Percentiles rank a stretch among this genome's conserved stretches.
These are phyloP conservation scores for Cyanistes caeruleus DNA, from an alignment of 2,113 vertebrate species.

Conservation along the genomic window DNA sequence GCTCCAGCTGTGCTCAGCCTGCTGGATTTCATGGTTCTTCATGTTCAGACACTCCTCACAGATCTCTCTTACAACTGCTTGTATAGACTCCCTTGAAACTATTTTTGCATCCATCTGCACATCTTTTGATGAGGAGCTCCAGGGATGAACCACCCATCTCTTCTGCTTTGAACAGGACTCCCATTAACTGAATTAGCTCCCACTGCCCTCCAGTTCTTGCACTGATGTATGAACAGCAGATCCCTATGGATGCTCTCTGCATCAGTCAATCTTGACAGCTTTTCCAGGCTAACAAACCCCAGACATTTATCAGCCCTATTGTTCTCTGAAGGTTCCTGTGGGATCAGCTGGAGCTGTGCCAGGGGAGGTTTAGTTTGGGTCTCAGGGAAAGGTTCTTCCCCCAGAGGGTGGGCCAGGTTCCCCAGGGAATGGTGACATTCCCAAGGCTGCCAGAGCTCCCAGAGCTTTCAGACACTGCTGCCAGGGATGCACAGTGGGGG, in stretches of 20 bases:
- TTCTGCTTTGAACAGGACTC: neutral
- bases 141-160: neutral
- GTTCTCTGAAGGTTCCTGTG: neutral
- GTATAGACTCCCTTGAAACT: neutral
- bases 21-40: neutral
- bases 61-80: neutral
- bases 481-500: neutral
- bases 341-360: accelerated
- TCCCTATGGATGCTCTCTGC: neutral
- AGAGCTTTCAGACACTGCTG: accelerated
- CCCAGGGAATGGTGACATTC: neutral
- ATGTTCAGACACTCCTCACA: neutral
- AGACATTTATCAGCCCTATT: neutral
- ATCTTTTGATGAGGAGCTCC: neutral
- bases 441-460: neutral
- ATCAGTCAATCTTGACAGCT: neutral
- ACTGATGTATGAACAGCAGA: neutral
- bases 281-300: neutral
- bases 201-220: neutral
- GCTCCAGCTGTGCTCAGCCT: neutral
- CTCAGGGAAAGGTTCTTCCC: accelerated
- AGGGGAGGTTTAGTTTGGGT: neutral
- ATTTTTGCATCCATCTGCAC: neutral
- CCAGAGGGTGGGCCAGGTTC: neutral
- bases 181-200: neutral